These are phyloP conservation scores for Enteromius afrohamiltoni DNA, from an alignment of 2,797 vertebrate species.

Conservation along the genomic window DNA sequence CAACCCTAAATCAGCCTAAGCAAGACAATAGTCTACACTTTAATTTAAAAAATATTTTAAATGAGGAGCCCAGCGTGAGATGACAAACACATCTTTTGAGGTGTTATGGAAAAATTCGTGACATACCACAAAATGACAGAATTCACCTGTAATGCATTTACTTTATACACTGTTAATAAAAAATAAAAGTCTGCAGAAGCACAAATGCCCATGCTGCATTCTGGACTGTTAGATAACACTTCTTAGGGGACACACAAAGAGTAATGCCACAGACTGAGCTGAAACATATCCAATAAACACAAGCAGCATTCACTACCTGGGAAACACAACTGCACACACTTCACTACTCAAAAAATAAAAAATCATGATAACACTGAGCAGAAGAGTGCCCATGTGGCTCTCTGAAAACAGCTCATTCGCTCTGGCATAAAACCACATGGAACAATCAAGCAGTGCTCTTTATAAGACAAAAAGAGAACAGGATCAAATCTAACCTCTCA, in stretches of 20 bases:
- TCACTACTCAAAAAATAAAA: background rate
- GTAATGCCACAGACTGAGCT: background rate
- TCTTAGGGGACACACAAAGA: background rate
- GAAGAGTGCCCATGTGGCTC: background rate
- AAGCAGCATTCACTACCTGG: background rate
- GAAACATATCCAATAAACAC: conserved; percentile 8
- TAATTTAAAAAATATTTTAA: background rate
- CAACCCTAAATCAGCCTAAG: background rate
- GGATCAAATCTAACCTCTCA: conserved; percentile 63
- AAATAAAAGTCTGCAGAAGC: background rate
- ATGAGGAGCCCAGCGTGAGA: background rate
- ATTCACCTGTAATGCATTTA: background rate
- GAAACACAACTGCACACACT: background rate
- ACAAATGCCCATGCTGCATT: background rate
- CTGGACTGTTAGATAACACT: background rate
- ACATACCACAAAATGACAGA: background rate
- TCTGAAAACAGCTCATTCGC: background rate
- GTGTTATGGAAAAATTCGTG: background rate
- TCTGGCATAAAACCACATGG: background rate
- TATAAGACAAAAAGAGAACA: background rate
- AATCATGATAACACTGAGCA: background rate
- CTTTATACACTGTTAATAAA: background rate
- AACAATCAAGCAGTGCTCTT: background rate
- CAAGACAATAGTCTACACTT: background rate
- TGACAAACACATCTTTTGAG: background rate